These are phyloP conservation scores for Leucophenga montana DNA, from an alignment of 2,888 invertebrate species.

Conservation along the genomic window DNA sequence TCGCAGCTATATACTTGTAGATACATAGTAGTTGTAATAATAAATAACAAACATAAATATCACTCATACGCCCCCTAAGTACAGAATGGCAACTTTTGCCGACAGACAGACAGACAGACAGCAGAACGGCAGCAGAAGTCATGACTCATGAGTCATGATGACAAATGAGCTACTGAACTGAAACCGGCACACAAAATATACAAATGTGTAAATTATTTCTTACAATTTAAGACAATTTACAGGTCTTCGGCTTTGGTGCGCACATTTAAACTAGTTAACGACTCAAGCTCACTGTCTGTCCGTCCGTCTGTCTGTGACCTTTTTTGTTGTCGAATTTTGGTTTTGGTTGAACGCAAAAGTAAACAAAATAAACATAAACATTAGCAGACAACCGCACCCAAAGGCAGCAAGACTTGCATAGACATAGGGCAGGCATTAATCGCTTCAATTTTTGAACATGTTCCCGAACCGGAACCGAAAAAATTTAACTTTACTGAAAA, in stretches of 20 bases:
- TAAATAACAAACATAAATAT: conserved; percentile 55
- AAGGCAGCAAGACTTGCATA: too few relatives aligned
- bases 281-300: conserved; percentile 24
- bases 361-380: too few relatives aligned
- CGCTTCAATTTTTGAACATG: too few relatives aligned
- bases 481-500: too few relatives aligned
- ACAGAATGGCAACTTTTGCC: conserved; percentile 41
- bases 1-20: too few relatives aligned
- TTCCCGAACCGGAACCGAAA: too few relatives aligned
- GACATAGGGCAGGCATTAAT: too few relatives aligned
- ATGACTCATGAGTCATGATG: conserved; percentile 27
- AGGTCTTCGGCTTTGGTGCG: conserved; percentile 37
- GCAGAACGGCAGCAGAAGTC: conserved; percentile 28
- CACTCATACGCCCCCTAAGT: conserved; percentile 59
- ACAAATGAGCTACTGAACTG: not conserved
- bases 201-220: conserved; percentile 66
- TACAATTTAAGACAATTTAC: conserved; percentile 67
- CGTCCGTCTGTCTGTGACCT: too few relatives aligned
- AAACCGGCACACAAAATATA: conserved; percentile 7
- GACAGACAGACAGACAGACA: conserved; percentile 34
- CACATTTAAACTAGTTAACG: conserved; percentile 36
- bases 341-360: too few relatives aligned
- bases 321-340: too few relatives aligned
- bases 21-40: not conserved
- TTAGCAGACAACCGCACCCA: too few relatives aligned